These are phyloP conservation scores for Cichlasoma orientale DNA, from an alignment of 2,797 vertebrate species.

Conservation along the genomic window DNA sequence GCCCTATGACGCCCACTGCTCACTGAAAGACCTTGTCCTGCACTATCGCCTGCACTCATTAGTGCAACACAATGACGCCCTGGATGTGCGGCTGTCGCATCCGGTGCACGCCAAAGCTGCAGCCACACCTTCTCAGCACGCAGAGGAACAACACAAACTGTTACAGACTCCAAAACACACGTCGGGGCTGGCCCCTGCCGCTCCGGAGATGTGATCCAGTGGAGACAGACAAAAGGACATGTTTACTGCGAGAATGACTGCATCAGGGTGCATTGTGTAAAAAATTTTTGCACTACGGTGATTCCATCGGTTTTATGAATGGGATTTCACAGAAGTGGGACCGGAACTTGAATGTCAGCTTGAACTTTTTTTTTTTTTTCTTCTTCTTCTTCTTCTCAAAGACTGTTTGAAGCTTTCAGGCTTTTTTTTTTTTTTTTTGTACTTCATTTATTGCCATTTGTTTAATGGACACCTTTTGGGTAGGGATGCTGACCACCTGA, in stretches of 20 bases:
- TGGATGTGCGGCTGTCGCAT: slow-evolving; percentile 94
- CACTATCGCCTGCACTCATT: slow-evolving; percentile 96
- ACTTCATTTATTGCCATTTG: slow-evolving; percentile 67
- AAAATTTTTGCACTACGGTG: slow-evolving; percentile 75
- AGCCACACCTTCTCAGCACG: slow-evolving; percentile 57
- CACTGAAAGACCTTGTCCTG: slow-evolving; percentile 94
- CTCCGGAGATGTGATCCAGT: slow-evolving; percentile 76
- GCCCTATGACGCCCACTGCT: slow-evolving; percentile 93
- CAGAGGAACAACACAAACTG: slow-evolving; percentile 77
- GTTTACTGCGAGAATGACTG: slow-evolving; percentile 71
- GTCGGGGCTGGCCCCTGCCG: slow-evolving; percentile 67
- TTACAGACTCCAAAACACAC: slow-evolving; percentile 79
- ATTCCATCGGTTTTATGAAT: slow-evolving; percentile 75
- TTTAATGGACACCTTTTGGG: slow-evolving; percentile 56
- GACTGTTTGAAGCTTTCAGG: slow-evolving; percentile 64
- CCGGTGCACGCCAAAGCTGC: slow-evolving; percentile 83
- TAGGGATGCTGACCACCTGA: slow-evolving; percentile 52
- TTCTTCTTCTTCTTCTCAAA: no score
- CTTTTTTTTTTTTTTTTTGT: slow-evolving; percentile 11
- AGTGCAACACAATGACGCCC: slow-evolving; percentile 94
- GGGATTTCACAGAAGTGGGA: slow-evolving; percentile 77
- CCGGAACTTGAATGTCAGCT: slow-evolving; percentile 81
- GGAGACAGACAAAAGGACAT: slow-evolving; percentile 51
- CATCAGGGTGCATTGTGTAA: slow-evolving; percentile 72
- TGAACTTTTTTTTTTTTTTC: slow-evolving; percentile 43